Percentiles rank a stretch among this genome's conserved stretches.
Evolutionary conservation across 2,797 vertebrate species (phyloP).

Genomic region (Micromesistius poutassou): DNA sequence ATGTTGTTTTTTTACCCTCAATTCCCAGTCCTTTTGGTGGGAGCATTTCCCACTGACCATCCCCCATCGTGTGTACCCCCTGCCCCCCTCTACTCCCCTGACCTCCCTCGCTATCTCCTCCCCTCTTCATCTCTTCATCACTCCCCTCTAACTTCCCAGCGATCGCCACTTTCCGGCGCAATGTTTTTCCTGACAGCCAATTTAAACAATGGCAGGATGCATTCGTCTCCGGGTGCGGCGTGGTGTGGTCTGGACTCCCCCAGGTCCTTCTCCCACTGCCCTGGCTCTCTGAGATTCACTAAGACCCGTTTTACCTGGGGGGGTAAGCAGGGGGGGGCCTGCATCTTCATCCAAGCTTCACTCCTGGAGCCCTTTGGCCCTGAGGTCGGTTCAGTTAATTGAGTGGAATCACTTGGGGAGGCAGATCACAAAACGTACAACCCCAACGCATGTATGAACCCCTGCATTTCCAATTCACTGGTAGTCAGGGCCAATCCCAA

Average conservation of each 20-base stretch:
- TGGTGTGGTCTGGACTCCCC: not conserved
- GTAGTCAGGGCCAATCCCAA: conserved; percentile 1
- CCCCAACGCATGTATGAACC: not conserved
- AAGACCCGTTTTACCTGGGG: conserved; percentile 27
- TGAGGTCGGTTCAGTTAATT: not conserved
- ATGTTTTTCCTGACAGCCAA: conserved; percentile 67
- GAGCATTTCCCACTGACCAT: conserved; percentile 50
- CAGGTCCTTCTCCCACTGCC: not conserved
- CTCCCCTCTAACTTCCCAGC: conserved; percentile 45
- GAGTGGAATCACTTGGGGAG: not conserved
- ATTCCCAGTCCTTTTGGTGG: conserved; percentile 27
- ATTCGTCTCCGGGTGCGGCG: conserved; percentile 59
- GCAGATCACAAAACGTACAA: not conserved
- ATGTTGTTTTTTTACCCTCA: conserved; percentile 7
- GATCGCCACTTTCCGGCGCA: conserved; percentile 42
- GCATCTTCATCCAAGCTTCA: not conserved
- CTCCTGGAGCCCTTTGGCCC: not conserved
- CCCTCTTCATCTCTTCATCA: conserved; percentile 52
- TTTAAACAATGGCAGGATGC: conserved; percentile 65
- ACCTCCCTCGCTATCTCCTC: conserved; percentile 26
- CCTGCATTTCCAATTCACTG: not conserved
- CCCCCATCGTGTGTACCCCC: conserved; percentile 32
- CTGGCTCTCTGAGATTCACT: conserved; percentile 14
- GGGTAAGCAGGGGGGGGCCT: not conserved
- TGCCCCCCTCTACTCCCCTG: conserved; percentile 36